Evolutionary conservation across 2,797 vertebrate genomes (phyloP), one percentile per base, ranked within the genome.

Genomic region (Bucorvus abyssinicus): DNA sequence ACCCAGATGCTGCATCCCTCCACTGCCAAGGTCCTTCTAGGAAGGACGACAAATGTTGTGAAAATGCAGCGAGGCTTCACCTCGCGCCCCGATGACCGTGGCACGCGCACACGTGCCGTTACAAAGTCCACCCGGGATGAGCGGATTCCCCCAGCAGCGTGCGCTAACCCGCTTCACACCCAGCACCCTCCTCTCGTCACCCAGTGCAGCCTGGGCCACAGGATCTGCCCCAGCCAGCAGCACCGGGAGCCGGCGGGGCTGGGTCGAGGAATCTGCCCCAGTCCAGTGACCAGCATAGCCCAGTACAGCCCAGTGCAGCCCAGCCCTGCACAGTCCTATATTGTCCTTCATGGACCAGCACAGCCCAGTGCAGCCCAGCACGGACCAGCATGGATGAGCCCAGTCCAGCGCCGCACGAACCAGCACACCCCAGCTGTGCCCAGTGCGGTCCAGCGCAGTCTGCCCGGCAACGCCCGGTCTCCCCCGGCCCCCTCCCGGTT

Each of bases 1-100:
- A 38, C 13, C 10, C 6, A 56, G 87, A 44, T 18, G 21, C 57
- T 22, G 29, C n/a, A 2, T 4, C 50, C 12, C 67, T 16, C 55
- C 26, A 9, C 5, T 9, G 15, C 44, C 64, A 13, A 26, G 13
- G 10, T 55, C 71, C 49, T 56, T 23, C 52, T 9, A 22, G 59
- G 84, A 91, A 73, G 21, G 42, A 21, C 75, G 36, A 50, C 7
- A 40, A 83, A 55, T 9, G 4, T 26, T 52, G 29, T 61, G 55
- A 47, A 67, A 89, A 75, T 52, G 29, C 2, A 0, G 30, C 0
- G 27, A 32, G 45, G 59, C 29, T 84, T 56, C 55, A 9, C 21
- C 42, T 56, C 2, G 0, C 2, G 1, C 29, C 2, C 47, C 34
- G 4, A 15, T 0, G 8, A 27, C 49, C 1, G 0, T 15, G 23